Conservation (phyloP, 2,113 vertebrate species). For the Bos indicus region DNA sequence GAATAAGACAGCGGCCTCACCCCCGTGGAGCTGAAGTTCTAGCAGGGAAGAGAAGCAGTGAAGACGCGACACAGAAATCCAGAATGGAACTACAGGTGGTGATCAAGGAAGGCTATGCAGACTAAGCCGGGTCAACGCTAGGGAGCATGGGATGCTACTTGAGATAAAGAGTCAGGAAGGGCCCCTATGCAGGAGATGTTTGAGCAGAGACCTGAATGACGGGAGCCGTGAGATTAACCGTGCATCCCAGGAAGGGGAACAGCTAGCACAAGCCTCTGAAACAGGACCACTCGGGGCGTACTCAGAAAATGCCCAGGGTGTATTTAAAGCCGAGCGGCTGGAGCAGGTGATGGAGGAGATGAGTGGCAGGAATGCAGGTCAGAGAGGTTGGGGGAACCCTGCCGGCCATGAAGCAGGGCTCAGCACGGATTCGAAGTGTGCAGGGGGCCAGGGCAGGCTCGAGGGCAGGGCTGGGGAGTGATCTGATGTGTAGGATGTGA, state of each 20-base stretch:
- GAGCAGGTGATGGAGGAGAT: not conserved
- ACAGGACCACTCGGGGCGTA: rapidly evolving
- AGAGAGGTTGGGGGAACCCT: not conserved
- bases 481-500: not conserved
- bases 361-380: not conserved
- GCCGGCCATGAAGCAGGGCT: not conserved
- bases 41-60: not conserved
- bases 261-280: not conserved
- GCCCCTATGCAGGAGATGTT: not conserved
- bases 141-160: not conserved
- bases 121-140: not conserved
- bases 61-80: not conserved
- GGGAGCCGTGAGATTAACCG: rapidly evolving
- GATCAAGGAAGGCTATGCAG: not conserved
- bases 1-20: not conserved
- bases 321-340: not conserved
- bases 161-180: not conserved
- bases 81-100: not conserved
- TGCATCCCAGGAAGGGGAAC: not conserved
- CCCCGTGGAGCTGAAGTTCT: not conserved
- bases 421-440: not conserved
- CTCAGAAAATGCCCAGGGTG: not conserved
- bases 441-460: not conserved
- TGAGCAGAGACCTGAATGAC: not conserved
- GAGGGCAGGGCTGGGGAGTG: not conserved